Percentiles rank a stretch among this genome's conserved stretches.
These are phyloP conservation scores for Papilio demoleus DNA, from an alignment of 2,888 invertebrate genomes.

Conservation along the genomic window DNA sequence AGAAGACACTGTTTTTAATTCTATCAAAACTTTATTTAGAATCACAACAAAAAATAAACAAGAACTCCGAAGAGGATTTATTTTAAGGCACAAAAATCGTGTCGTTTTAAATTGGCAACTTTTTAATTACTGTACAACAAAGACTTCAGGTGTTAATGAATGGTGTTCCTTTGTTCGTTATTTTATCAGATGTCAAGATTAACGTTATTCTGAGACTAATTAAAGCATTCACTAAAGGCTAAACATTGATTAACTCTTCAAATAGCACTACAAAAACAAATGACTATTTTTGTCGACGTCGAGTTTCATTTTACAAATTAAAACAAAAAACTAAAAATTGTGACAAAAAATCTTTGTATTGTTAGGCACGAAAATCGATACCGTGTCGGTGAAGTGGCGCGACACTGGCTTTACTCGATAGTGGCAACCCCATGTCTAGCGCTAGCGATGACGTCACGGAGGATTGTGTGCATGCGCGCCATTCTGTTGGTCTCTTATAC, in stretches of 20 bases:
- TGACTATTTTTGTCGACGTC: neutral
- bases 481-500: too few relatives aligned
- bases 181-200: conserved; percentile 1
- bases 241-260: neutral
- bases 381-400: too few relatives aligned
- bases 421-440: too few relatives aligned
- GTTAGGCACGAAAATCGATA: too few relatives aligned
- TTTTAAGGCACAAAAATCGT: neutral
- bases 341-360: too few relatives aligned
- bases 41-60: neutral
- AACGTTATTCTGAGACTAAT: conserved; percentile 7
- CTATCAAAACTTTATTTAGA: neutral
- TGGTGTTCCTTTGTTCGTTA: neutral
- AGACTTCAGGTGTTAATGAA: conserved; percentile 8
- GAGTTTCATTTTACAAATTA: neutral
- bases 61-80: neutral
- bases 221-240: neutral
- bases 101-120: conserved; percentile 8
- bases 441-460: too few relatives aligned
- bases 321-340: too few relatives aligned
- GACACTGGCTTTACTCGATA: too few relatives aligned
- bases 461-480: too few relatives aligned
- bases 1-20: too few relatives aligned
- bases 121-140: conserved; percentile 20
- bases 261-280: neutral